Evolutionary conservation across 1,140 invertebrate species (phyloP).

Genomic region (Nomia melanderi): DNA sequence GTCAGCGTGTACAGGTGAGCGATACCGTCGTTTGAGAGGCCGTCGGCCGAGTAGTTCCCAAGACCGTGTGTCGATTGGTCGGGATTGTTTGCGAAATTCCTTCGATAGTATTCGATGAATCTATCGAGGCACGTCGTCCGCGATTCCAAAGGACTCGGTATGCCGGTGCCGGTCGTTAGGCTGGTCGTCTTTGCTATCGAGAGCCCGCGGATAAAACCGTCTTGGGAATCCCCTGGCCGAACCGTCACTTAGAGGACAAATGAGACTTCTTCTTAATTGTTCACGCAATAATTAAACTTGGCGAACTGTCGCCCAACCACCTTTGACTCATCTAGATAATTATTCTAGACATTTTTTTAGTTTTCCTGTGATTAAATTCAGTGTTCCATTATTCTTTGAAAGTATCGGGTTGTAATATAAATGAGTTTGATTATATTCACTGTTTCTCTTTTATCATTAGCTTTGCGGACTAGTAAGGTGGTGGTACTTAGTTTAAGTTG

Average conservation of each 20-base stretch:
- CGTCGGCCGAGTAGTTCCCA: constrained; percentile 76
- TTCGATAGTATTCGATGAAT: constrained; percentile 82
- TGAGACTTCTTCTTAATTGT: constrained; percentile 45
- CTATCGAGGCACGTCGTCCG: constrained; percentile 79
- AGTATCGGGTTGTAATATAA: no score
- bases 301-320: neutral
- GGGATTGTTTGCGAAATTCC: constrained; percentile 79
- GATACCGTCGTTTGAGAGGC: constrained; percentile 74
- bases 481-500: no score
- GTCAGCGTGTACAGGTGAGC: constrained; percentile 69
- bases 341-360: no score
- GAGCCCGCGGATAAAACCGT: constrained; percentile 64
- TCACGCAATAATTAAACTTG: constrained; percentile 57
- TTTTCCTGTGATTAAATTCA: no score
- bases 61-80: constrained; percentile 78
- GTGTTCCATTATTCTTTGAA: no score
- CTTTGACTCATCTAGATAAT: neutral
- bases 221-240: constrained; percentile 57
- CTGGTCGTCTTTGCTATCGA: constrained; percentile 70
- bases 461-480: no score
- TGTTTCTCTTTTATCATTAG: no score
- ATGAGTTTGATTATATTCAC: no score
- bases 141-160: constrained; percentile 67
- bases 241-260: constrained; percentile 49
- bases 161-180: constrained; percentile 76